Evolutionary conservation across 2,797 vertebrate species (phyloP).

Genomic region (Muraenolepis orangiensis): DNA sequence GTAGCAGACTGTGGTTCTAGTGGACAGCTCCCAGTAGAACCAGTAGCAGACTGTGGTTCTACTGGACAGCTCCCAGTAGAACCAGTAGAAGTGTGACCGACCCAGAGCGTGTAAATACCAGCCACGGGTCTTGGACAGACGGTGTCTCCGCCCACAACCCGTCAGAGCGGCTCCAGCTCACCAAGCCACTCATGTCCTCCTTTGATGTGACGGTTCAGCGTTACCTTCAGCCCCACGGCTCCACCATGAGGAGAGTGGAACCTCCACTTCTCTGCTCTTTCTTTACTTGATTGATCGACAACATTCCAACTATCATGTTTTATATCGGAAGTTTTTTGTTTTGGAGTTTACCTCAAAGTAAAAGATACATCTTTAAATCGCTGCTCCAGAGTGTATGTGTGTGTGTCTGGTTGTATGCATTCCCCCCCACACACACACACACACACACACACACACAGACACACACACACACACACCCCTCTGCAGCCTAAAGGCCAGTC

Average conservation of each 20-base stretch:
- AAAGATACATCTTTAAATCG: neutral
- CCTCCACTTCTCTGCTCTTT: too few relatives aligned
- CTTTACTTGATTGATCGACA: neutral
- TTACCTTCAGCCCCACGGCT: too few relatives aligned
- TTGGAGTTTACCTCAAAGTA: neutral
- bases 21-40: too few relatives aligned
- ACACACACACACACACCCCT: neutral
- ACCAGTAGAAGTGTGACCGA: too few relatives aligned
- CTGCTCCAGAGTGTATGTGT: neutral
- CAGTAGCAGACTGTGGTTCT: too few relatives aligned
- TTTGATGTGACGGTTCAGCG: neutral
- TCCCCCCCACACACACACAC: neutral
- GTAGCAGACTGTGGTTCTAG: neutral
- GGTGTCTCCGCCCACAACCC: too few relatives aligned
- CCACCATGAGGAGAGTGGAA: too few relatives aligned
- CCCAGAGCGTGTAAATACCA: too few relatives aligned
- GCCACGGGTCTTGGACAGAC: too few relatives aligned
- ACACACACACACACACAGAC: neutral
- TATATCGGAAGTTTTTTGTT: neutral
- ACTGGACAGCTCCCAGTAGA: neutral
- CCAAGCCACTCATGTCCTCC: neutral
- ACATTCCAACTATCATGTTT: neutral
- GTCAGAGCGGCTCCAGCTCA: neutral
- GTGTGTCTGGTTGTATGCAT: neutral
- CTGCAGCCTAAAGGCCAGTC: neutral